Percentiles rank a stretch among this genome's conserved stretches.
phyloP scores from a whole-genome alignment of 92 coral and sea anemone species.

The Epizoanthus scotinus region DNA sequence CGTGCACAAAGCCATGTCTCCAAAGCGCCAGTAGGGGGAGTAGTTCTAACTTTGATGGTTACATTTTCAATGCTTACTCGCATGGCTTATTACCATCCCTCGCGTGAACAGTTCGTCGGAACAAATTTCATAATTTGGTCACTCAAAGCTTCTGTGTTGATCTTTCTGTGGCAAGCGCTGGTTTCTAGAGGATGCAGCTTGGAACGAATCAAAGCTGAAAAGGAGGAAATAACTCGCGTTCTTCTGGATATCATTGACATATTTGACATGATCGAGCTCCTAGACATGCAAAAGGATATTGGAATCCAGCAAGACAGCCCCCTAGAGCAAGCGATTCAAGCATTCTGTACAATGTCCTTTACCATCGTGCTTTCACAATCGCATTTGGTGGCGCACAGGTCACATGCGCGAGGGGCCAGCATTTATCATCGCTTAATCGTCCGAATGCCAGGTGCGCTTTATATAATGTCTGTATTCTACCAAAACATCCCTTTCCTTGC shows the following conservation, averaged over 20 bases:
- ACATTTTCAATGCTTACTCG: constrained; percentile 50
- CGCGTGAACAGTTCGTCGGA: not conserved
- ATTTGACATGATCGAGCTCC: constrained; percentile 44
- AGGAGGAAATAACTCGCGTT: constrained; percentile 7
- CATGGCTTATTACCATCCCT: constrained; percentile 25
- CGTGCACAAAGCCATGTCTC: not conserved
- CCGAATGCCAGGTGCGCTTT: not conserved
- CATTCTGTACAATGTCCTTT: constrained; percentile 45
- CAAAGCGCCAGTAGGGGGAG: not conserved
- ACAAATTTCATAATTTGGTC: constrained; percentile 19
- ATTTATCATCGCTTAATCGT: not conserved
- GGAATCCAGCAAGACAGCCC: constrained; percentile 20
- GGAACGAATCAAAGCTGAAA: not conserved
- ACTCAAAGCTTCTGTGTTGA: constrained; percentile 26
- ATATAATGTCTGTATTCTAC: too few species aligned
- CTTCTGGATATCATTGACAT: constrained; percentile 47
- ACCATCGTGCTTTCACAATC: not conserved
- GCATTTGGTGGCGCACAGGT: not conserved
- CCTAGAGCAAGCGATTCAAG: constrained; percentile 39
- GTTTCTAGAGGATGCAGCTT: constrained; percentile 4
- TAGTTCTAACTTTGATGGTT: constrained; percentile 12
- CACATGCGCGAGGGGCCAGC: too few species aligned
- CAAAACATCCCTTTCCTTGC: constrained; percentile 44
- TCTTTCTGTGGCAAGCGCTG: constrained; percentile 5
- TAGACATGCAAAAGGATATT: not conserved